Base-by-base conservation (phyloP, 1,140 invertebrate species). In the Cydia splendana region DNA sequence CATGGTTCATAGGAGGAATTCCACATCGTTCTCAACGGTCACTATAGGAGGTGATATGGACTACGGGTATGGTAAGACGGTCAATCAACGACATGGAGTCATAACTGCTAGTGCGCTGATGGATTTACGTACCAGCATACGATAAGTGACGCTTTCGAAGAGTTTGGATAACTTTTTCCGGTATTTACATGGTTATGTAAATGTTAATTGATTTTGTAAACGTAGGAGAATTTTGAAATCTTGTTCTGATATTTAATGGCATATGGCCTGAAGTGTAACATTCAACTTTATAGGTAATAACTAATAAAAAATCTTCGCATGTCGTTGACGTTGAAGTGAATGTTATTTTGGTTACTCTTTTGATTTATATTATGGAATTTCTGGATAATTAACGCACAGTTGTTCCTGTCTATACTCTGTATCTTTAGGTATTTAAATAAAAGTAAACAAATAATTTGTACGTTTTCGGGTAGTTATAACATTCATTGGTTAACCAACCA, bases 101-200 rank as follows among this genome's bases (percentile, higher is more conserved):
- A 93, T 93, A 4, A 93, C 93, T 0, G 93, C 91, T 0, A 93
- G 91, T 77, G 93, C 93, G 5, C 75, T 93, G 5, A 92, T 93
- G 88, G 93, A 93, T 76, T 76, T 93, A 0, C 83, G 91, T 53
- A 92, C 91, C 12, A 93, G 91, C 77, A 93, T 93, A 76, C 90
- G 91, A 80, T 93, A 88, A 65, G 48, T 65, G 4, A 15, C 4
- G 18, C 12, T 28, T 73, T 76, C 18, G 38, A 57, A 15, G 67
- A 73, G 48, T 38, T 13, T 75, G 53, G 18, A 71, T 51, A 20
- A 57, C 79, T 77, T 81, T 67, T 81, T 75, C 15, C 51, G 75
- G 34, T 62, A 76, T 28, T 51, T 38, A 76, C 51, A 12, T 38
- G 57, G 13, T 65, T 45, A 10, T 45, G 42, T 45, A 45, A 45